Base-by-base conservation (phyloP, 1,140 invertebrate species). In the Chionoecetes opilio region DNA sequence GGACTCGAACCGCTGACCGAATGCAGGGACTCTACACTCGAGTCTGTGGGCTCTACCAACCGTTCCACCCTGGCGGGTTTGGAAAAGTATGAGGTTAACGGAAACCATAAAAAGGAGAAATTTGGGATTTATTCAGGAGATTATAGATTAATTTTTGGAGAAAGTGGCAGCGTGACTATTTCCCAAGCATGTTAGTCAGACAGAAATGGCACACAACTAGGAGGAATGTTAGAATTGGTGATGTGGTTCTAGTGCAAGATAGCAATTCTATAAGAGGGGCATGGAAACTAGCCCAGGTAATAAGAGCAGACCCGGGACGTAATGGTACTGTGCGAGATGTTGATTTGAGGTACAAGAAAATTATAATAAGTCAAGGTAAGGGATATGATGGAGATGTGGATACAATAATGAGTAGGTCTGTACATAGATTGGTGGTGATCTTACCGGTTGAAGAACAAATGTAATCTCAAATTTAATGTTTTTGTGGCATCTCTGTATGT, bases 271-370 rank as follows among this genome's bases (percentile, higher is more conserved):
- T 94, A 17, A 90, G 86, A 29, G 93, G 93, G 3, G 41, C n/a
- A 29, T 94, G 93, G 93, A 94, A 90, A 32, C 5, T 94, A 29
- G 93, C 86, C 0, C 88, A 94, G 31, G 86, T 53, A 84, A 63
- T 94, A 9, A 91, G 3, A 37, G 85, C 86, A 26, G 29, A 17
- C 0, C 93, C 86, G 2, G 90, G 93, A 9, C 63, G 53, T 41
- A 87, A 89, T 91, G 93, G 41, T 0, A 82, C 29, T 46, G 86
- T 89, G 2, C 8, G 86, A 46, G 86, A 94, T 37, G 93, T 94
- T 3, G 29, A 29, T 32, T 17, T 94, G n/a, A 37, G 93, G n/a
- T 90, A 90, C 26, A 94, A 94, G 75, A 63, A n/a, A n/a, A n/a
- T n/a, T n/a, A 32, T 82, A 29, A 37, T 32, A 26, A 84, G 32